phyloP scores from a whole-genome alignment of 2,113 vertebrate genomes.

The Lota lota region DNA sequence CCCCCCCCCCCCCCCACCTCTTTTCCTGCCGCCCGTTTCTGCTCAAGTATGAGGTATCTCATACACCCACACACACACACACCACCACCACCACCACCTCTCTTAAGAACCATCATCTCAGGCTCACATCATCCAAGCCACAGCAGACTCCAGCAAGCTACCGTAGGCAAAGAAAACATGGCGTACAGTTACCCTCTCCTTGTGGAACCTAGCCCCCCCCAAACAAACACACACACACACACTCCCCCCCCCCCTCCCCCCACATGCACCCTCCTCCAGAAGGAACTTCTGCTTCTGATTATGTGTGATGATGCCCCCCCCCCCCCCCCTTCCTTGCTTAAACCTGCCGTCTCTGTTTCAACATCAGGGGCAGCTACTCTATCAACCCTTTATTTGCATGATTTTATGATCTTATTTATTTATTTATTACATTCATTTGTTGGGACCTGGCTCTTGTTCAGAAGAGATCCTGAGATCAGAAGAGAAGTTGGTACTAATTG shows the following conservation, averaged over 20 bases:
- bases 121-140: conserved; percentile 59
- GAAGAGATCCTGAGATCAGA: no score
- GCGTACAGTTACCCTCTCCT: conserved; percentile 59
- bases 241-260: no score
- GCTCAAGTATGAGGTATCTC: neutral
- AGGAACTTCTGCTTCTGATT: conserved; percentile 70
- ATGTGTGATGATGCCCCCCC: conserved; percentile 55
- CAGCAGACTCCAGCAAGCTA: conserved; percentile 69
- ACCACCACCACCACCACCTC: neutral
- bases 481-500: no score
- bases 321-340: conserved; percentile 6
- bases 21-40: conserved; percentile 22
- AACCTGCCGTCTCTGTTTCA: conserved; percentile 61
- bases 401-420: neutral
- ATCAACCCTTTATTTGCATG: neutral
- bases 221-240: no score
- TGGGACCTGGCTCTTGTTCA: no score
- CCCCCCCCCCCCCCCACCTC: conserved; percentile 33
- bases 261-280: conserved; percentile 16
- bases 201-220: conserved; percentile 3
- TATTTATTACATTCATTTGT: neutral
- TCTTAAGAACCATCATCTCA: conserved; percentile 64
- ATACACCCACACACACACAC: no score
- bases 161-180: conserved; percentile 71
- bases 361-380: conserved; percentile 41